Evolutionary conservation across 2,113 vertebrate genomes (phyloP).

Genomic region (Grallaria varia): DNA sequence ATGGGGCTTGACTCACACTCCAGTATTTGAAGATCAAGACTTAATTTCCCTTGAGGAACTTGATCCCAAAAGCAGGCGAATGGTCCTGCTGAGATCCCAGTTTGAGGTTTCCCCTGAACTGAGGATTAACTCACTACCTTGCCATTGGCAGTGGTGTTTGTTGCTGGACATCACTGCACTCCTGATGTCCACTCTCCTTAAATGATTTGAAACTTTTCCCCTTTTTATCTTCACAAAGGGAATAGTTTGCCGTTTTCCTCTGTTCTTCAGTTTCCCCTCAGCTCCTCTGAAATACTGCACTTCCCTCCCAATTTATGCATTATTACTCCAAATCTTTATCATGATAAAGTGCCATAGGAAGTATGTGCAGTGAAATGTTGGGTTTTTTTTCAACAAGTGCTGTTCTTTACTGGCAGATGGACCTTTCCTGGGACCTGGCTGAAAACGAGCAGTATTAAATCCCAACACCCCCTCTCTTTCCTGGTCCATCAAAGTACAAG

Average conservation of each 20-base stretch:
- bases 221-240: neutral
- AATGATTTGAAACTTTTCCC: neutral
- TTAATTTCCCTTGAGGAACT: neutral
- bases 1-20: neutral
- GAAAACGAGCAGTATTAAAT: neutral
- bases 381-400: neutral
- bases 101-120: neutral
- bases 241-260: neutral
- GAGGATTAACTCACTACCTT: neutral
- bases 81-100: neutral
- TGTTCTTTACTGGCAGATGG: neutral
- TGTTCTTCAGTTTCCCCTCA: neutral
- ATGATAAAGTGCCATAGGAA: fast-evolving
- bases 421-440: neutral
- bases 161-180: neutral
- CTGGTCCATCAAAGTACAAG: neutral
- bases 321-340: neutral
- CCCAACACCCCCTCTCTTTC: neutral
- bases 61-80: neutral
- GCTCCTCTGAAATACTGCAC: neutral
- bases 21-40: neutral
- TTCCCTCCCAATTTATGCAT: neutral
- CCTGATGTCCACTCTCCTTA: fast-evolving
- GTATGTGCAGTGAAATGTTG: neutral
- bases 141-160: neutral